A percentile compares a stretch with the other conserved stretches of the same genome.
phyloP scores from a whole-genome alignment of 2,888 invertebrate species.

The Hirudinaria manillensis region DNA sequence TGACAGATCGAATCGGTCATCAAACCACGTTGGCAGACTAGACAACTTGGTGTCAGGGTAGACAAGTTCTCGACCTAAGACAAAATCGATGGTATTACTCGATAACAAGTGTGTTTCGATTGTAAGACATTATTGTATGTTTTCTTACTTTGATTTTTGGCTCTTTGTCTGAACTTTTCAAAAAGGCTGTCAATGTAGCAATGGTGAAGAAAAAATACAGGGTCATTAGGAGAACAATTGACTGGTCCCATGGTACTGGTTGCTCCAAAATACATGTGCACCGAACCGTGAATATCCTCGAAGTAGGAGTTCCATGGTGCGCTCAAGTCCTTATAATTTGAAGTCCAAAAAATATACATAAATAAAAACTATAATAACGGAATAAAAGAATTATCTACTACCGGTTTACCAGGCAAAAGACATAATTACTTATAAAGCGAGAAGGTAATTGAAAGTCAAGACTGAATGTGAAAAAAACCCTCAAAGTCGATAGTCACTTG shows the following conservation, averaged over 20 bases:
- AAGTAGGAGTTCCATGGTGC: constrained; percentile 40
- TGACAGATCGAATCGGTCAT: neutral
- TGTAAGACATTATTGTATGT: neutral
- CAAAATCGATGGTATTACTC: neutral
- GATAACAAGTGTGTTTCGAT: neutral
- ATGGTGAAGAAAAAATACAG: constrained; percentile 51
- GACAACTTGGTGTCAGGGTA: constrained; percentile 7
- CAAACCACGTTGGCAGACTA: constrained; percentile 3
- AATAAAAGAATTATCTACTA: too few relatives aligned
- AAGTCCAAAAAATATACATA: too few relatives aligned
- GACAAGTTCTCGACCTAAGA: neutral
- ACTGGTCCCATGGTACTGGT: constrained; percentile 45
- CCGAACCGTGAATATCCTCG: constrained; percentile 43
- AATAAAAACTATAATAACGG: too few relatives aligned
- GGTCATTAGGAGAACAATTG: constrained; percentile 49
- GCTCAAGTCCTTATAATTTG: constrained; percentile 7
- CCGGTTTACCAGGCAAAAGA: too few relatives aligned
- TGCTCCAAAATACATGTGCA: constrained; percentile 47
- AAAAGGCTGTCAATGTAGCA: constrained; percentile 50
- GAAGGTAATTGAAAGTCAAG: too few relatives aligned
- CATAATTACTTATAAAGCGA: too few relatives aligned
- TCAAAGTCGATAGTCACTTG: too few relatives aligned
- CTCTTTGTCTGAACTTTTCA: constrained; percentile 41
- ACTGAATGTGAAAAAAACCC: too few relatives aligned
- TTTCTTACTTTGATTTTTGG: neutral